Evolutionary conservation across 1,140 invertebrate species (phyloP).

Genomic region (Drosophila ogumai): DNA sequence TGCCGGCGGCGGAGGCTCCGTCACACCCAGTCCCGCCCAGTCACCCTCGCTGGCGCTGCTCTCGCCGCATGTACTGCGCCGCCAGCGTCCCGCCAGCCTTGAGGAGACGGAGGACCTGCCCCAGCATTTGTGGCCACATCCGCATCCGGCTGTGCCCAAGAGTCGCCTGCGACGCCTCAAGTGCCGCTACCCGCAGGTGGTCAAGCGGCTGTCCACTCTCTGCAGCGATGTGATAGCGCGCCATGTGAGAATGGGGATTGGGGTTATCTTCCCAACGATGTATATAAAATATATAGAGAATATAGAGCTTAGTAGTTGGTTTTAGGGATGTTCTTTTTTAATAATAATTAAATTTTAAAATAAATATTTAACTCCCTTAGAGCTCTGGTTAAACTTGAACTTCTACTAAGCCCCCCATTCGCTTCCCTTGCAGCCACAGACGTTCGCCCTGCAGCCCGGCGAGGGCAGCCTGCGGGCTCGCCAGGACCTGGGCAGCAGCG

Average conservation of each 20-base stretch:
- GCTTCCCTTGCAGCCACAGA: constrained; percentile 90
- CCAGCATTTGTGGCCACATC: constrained; percentile 16
- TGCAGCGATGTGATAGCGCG: constrained; percentile 83
- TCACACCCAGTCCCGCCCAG: constrained; percentile 76
- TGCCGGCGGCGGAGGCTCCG: constrained; percentile 67
- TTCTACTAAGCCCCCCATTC: constrained; percentile 12
- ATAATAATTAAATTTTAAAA: not conserved
- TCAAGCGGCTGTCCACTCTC: constrained; percentile 78
- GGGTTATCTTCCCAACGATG: too few species aligned
- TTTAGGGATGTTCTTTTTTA: too few species aligned
- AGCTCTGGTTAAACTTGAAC: too few species aligned
- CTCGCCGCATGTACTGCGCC: constrained; percentile 77
- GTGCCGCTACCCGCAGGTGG: constrained; percentile 81
- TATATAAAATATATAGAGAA: too few species aligned
- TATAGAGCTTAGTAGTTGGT: too few species aligned
- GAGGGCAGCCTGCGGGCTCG: constrained; percentile 91
- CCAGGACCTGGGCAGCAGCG: constrained; percentile 94
- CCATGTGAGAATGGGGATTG: constrained; percentile 59
- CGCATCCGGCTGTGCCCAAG: constrained; percentile 31
- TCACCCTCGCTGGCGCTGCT: constrained; percentile 78
- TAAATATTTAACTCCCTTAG: not conserved
- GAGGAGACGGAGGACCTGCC: constrained; percentile 62
- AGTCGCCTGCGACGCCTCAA: constrained; percentile 66
- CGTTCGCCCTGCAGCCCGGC: constrained; percentile 94
- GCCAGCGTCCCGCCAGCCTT: constrained; percentile 77